These are phyloP conservation scores for Campylomormyrus tamandua DNA, from an alignment of 2,113 vertebrate genomes.

Conservation along the genomic window DNA sequence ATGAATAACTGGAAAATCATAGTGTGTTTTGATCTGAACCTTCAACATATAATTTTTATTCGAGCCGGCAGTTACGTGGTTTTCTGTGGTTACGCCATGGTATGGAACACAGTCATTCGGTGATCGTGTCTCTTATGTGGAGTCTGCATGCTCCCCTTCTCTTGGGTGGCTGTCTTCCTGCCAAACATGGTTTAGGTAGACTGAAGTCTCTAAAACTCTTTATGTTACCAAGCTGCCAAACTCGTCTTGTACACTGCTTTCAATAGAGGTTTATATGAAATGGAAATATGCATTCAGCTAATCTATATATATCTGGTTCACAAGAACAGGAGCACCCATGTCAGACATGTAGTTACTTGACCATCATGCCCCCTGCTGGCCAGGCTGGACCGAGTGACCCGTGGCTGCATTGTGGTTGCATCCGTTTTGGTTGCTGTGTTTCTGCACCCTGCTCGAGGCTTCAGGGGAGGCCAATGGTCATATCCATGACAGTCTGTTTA, in stretches of 20 bases:
- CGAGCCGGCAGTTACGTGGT: neutral
- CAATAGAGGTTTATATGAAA: neutral
- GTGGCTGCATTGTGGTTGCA: neutral
- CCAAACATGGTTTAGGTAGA: neutral
- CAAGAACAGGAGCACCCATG: neutral
- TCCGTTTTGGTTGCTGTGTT: neutral
- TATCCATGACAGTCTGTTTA: neutral
- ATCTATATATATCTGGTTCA: neutral
- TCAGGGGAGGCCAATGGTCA: neutral
- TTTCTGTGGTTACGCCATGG: neutral
- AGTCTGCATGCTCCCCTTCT: neutral
- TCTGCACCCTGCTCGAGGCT: neutral
- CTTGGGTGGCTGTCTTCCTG: neutral
- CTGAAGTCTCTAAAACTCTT: neutral
- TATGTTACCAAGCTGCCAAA: neutral
- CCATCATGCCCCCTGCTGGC: neutral
- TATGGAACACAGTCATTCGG: neutral
- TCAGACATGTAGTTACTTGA: neutral
- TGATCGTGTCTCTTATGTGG: neutral
- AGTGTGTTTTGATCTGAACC: neutral
- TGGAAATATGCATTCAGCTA: neutral
- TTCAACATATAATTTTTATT: neutral
- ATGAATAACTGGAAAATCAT: neutral
- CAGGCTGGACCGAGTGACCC: neutral
- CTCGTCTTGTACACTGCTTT: neutral